phyloP scores from a whole-genome alignment of 2,888 invertebrate species.

The Nemotelus nigrinus region DNA sequence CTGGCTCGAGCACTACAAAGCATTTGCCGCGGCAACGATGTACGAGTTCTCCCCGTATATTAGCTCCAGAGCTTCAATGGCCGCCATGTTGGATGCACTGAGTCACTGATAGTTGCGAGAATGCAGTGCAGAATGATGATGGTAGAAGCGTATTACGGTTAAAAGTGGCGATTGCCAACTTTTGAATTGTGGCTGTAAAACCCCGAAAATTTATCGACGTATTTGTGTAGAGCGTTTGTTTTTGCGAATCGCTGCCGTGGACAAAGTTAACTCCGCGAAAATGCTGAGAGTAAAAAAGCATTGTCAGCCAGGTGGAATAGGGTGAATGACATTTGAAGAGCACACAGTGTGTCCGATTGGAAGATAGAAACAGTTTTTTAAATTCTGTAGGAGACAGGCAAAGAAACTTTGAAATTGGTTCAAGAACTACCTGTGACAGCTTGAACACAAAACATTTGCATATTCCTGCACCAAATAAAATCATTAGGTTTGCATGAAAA shows the following conservation, averaged over 20 bases:
- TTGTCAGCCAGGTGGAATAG: constrained; percentile 5
- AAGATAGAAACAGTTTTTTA: too few relatives aligned
- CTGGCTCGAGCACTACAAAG: background rate
- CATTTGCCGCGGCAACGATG: constrained; percentile 5
- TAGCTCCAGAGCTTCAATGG: constrained; percentile 1
- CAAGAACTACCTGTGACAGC: too few relatives aligned
- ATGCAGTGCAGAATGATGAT: background rate
- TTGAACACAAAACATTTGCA: too few relatives aligned
- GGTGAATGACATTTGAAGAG: background rate
- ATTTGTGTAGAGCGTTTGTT: constrained; percentile 4
- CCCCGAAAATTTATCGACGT: constrained; percentile 24
- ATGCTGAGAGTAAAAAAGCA: background rate
- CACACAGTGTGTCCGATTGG: too few relatives aligned
- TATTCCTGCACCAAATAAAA: too few relatives aligned
- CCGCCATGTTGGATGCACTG: background rate
- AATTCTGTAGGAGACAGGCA: too few relatives aligned
- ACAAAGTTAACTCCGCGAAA: background rate
- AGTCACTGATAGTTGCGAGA: too few relatives aligned
- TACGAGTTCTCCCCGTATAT: constrained; percentile 3
- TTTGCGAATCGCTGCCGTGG: constrained; percentile 6
- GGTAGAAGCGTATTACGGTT: background rate
- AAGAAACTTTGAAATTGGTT: too few relatives aligned
- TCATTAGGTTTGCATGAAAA: too few relatives aligned
- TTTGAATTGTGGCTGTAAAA: constrained; percentile 7
- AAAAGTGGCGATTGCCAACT: constrained; percentile 10